These are phyloP conservation scores for Drosophila neotestacea DNA, from an alignment of 2,888 invertebrate species.

Conservation along the genomic window DNA sequence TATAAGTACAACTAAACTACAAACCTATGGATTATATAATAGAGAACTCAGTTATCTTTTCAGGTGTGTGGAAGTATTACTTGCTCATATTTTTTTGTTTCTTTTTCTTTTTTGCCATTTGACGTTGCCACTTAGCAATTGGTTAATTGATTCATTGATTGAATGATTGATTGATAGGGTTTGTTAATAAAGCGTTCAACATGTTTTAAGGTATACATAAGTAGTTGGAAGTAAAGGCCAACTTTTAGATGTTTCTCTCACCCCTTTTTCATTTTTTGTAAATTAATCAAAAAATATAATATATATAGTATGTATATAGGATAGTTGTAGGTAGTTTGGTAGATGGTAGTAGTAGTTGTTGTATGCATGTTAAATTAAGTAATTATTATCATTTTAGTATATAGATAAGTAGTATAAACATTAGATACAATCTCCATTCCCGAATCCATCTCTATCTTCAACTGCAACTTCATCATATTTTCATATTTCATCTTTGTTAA, in stretches of 20 bases:
- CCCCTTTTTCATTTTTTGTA: slow-evolving; percentile 30
- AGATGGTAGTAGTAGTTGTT: slow-evolving; percentile 28
- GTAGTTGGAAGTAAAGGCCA: slow-evolving; percentile 26
- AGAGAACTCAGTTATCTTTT: slow-evolving; percentile 57
- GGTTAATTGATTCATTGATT: slow-evolving; percentile 22
- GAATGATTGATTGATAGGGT: slow-evolving; percentile 2
- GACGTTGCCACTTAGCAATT: slow-evolving; percentile 45
- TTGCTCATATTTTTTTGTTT: slow-evolving; percentile 25
- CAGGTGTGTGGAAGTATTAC: slow-evolving; percentile 46
- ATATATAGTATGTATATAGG: slow-evolving; percentile 31
- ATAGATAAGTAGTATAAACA: slow-evolving; percentile 49
- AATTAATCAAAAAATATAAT: slow-evolving; percentile 68
- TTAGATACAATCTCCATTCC: slow-evolving; percentile 52
- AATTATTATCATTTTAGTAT: slow-evolving; percentile 37
- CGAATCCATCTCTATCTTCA: slow-evolving; percentile 5
- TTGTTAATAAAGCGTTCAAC: slow-evolving; percentile 65
- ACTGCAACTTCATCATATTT: neutral
- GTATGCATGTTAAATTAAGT: slow-evolving; percentile 51
- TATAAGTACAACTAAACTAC: slow-evolving; percentile 51
- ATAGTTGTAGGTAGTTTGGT: slow-evolving; percentile 34
- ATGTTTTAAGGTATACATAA: slow-evolving; percentile 19
- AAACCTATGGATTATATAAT: slow-evolving; percentile 51
- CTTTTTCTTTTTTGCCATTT: slow-evolving; percentile 15
- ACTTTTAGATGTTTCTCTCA: slow-evolving; percentile 24
- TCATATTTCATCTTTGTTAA: no score